Evolutionary conservation across 2,888 invertebrate species (phyloP).

Genomic region (Calliopum simillimum): DNA sequence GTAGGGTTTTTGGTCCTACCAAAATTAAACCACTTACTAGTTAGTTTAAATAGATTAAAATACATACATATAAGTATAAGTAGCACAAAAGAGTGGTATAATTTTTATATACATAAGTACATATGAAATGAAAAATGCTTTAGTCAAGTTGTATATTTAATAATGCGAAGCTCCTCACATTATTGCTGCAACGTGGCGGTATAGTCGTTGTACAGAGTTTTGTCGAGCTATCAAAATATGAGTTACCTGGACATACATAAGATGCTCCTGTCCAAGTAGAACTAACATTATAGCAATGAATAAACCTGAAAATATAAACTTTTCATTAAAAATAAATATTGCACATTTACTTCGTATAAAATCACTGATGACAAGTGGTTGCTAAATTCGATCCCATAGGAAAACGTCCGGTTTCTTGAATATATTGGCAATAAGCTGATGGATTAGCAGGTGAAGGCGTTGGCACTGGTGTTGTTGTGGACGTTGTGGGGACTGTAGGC

Average conservation of each 20-base stretch:
- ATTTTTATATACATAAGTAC: too few relatives aligned
- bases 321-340: too few relatives aligned
- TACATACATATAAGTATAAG: too few relatives aligned
- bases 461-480: slow-evolving; percentile 21
- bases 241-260: slow-evolving; percentile 49
- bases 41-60: too few relatives aligned
- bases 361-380: slow-evolving; percentile 52
- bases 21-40: too few relatives aligned
- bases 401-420: slow-evolving; percentile 46
- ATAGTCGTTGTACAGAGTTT: slow-evolving; percentile 39
- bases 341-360: background rate
- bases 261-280: slow-evolving; percentile 44
- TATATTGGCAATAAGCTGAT: slow-evolving; percentile 41
- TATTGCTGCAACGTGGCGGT: slow-evolving; percentile 26
- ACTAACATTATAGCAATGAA: slow-evolving; percentile 40
- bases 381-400: slow-evolving; percentile 46
- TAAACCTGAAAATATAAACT: slow-evolving; percentile 43
- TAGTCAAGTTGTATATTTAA: slow-evolving; percentile 29
- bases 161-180: slow-evolving; percentile 40
- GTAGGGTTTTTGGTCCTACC: too few relatives aligned
- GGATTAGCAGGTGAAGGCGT: slow-evolving; percentile 33
- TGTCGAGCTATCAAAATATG: slow-evolving; percentile 46
- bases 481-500: background rate
- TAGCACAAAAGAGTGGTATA: too few relatives aligned
- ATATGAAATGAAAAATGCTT: background rate